Base-by-base conservation (phyloP, 2,888 invertebrate species). In the Volucella inflata region DNA sequence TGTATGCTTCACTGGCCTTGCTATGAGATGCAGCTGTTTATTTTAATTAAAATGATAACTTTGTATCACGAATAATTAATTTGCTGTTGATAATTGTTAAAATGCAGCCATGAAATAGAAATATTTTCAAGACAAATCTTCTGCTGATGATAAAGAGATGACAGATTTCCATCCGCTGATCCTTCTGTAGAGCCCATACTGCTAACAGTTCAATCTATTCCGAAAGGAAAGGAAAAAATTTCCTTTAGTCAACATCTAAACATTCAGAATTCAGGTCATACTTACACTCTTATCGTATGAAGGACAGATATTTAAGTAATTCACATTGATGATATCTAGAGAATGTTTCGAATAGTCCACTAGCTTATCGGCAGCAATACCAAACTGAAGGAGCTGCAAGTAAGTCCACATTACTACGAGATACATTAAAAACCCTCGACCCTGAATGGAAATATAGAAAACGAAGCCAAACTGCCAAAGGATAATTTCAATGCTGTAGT, bases 221-320 rank as follows among this genome's bases (percentile, higher is more conserved):
- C 16, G 12, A n/a, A 12, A 10, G n/a, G n/a, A n/a, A n/a, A n/a
- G n/a, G n/a, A n/a, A n/a, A 17, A 10, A 6, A 30, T 1, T n/a
- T 30, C 3, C 53, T 2, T 21, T 3, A 21, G 2, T 21, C 3
- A 21, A 21, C 2, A 2, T 21, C 21, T 3, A 21, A 21, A 4
- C 1, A 0, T 21, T 21, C 4, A 2, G 21, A 21, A 21, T 21
- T 4, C 2, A 21, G n/a, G n/a, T 21, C 16, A 21, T 21, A 53
- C 53, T 53, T 12, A 53, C 53, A n/a, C 8, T 53, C 12, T 53
- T 30, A 10, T 53, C 53, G 53, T 53, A 53, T 2, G 30, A 53
- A 9, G 21, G 30, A 30, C 53, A 53, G 12, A 53, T 30, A 36
- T 53, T 53, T n/a, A 53, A 36, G 11, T n/a, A 30, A 2, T 53